A percentile compares a stretch with the other conserved stretches of the same genome.
phyloP scores from a whole-genome alignment of 2,113 vertebrate genomes.

The Notechis scutatus region DNA sequence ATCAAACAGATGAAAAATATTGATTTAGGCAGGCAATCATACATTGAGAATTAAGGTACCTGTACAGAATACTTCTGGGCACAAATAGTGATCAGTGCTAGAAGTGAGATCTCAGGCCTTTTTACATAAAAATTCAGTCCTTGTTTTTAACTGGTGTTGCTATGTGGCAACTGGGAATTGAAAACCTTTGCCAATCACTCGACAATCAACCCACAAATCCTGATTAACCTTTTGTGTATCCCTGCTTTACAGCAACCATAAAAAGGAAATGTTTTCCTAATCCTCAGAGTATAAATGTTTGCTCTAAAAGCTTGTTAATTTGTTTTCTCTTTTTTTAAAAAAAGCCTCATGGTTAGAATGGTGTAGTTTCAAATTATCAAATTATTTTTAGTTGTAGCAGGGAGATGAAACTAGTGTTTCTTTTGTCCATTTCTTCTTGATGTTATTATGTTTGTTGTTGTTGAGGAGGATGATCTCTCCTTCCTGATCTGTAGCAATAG shows the following conservation, averaged over 20 bases:
- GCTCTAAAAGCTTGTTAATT: not conserved
- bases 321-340: not conserved
- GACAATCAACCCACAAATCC: not conserved
- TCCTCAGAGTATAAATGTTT: not conserved
- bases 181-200: not conserved
- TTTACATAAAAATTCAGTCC: not conserved
- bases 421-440: not conserved
- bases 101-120: not conserved
- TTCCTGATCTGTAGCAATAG: not conserved
- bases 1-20: not conserved
- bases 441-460: not conserved
- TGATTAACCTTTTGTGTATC: not conserved
- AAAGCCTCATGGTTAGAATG: not conserved
- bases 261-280: not conserved
- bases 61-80: not conserved
- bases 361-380: not conserved
- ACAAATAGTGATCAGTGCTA: not conserved
- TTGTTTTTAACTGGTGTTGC: not conserved
- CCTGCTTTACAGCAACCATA: not conserved
- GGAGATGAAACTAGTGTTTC: not conserved
- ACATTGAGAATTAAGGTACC: not conserved
- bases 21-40: not conserved
- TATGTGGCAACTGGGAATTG: not conserved
- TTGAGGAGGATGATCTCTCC: not conserved
- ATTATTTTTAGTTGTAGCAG: not conserved